phyloP scores from a whole-genome alignment of 2,113 vertebrate species.

The Lontra canadensis region DNA sequence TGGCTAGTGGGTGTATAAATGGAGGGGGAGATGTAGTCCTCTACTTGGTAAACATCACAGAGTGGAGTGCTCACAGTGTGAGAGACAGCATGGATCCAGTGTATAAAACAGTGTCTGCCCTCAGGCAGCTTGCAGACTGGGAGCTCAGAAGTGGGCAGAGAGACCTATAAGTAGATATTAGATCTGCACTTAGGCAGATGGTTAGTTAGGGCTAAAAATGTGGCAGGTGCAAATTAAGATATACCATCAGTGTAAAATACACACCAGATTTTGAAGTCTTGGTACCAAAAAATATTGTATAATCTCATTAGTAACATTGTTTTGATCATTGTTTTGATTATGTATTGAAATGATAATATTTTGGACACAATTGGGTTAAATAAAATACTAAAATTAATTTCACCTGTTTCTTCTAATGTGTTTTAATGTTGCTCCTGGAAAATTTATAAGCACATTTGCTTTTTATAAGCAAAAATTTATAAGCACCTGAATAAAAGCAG shows the following conservation, averaged over 20 bases:
- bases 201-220: not conserved
- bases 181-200: accelerated
- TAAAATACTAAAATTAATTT: not conserved
- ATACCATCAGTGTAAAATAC: accelerated
- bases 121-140: not conserved
- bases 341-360: not conserved
- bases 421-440: not conserved
- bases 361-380: not conserved
- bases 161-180: not conserved
- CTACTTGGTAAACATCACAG: accelerated
- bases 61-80: accelerated
- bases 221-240: not conserved
- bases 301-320: not conserved
- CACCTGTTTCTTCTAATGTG: not conserved
- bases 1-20: not conserved
- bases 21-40: accelerated
- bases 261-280: not conserved
- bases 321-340: no score
- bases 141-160: not conserved
- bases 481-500: no score
- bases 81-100: accelerated
- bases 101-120: no score
- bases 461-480: no score
- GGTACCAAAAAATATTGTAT: no score
- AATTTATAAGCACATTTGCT: not conserved